Conservation (phyloP, 2,113 vertebrate species). For the Cygnus buccinator region DNA sequence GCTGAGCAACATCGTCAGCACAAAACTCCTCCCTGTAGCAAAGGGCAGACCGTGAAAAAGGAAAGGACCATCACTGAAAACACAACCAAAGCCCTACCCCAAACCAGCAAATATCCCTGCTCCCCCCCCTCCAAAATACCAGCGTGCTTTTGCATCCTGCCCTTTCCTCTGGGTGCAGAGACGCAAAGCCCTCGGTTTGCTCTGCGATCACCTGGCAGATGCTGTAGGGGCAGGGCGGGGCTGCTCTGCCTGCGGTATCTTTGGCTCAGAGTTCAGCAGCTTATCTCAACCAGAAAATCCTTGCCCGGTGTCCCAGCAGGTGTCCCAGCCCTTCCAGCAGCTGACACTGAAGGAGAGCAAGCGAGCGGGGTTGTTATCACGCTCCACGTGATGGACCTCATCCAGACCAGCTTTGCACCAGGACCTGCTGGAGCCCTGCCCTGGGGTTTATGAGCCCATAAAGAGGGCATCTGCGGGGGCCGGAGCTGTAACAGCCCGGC, state of each 20-base stretch:
- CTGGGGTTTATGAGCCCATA: not conserved
- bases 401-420: too few species aligned
- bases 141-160: accelerated
- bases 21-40: not conserved
- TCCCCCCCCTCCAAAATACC: not conserved
- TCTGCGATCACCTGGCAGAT: not conserved
- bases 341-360: not conserved
- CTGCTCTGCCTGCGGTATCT: not conserved
- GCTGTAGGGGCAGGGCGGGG: accelerated
- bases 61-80: not conserved
- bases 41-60: not conserved
- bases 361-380: not conserved
- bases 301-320: accelerated
- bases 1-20: accelerated
- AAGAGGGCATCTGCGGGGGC: not conserved
- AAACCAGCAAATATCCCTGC: not conserved
- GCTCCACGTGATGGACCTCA: not conserved
- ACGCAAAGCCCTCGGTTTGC: not conserved
- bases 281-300: not conserved
- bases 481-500: not conserved
- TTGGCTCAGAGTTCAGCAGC: not conserved
- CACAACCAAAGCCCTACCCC: not conserved
- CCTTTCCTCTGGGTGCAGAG: not conserved
- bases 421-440: not conserved
- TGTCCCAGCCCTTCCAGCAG: not conserved